Percentiles rank a stretch among this genome's conserved stretches.
Conservation (phyloP, 2,888 invertebrate genomes). For the Zaprionus obscuricornis region DNA sequence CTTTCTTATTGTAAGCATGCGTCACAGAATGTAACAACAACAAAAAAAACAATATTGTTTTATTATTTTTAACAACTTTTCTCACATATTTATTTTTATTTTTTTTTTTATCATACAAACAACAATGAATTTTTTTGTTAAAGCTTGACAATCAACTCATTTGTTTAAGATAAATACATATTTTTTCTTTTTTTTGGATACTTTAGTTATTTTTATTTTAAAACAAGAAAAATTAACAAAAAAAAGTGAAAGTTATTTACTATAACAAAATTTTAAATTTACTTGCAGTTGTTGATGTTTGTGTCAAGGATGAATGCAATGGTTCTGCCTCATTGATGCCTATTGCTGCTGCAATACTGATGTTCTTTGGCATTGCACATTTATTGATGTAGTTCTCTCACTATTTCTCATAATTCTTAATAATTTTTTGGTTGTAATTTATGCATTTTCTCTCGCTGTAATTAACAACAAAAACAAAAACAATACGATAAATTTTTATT, state of each 20-base stretch:
- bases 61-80: conserved; percentile 5
- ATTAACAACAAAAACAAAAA: no score
- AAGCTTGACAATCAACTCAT: conserved; percentile 28
- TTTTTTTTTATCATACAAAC: not conserved
- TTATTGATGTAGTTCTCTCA: no score
- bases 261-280: not conserved
- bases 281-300: conserved; percentile 60
- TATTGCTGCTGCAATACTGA: conserved; percentile 68
- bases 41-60: no score
- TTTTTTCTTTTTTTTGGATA: no score
- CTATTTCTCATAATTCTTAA: no score
- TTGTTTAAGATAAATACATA: no score
- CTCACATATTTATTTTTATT: not conserved
- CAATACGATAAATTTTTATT: no score
- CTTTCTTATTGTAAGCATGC: conserved; percentile 11
- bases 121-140: conserved; percentile 25
- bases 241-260: conserved; percentile 35
- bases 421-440: no score
- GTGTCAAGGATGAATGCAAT: conserved; percentile 78
- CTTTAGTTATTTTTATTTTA: not conserved
- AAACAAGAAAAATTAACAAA: no score
- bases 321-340: conserved; percentile 69
- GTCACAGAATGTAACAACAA: conserved; percentile 31
- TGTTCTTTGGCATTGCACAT: conserved; percentile 78
- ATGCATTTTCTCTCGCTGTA: no score